Evolutionary conservation across 2,888 invertebrate species (phyloP), one percentile per base, ranked within the genome.

Genomic region (Carterocephalus palaemon): DNA sequence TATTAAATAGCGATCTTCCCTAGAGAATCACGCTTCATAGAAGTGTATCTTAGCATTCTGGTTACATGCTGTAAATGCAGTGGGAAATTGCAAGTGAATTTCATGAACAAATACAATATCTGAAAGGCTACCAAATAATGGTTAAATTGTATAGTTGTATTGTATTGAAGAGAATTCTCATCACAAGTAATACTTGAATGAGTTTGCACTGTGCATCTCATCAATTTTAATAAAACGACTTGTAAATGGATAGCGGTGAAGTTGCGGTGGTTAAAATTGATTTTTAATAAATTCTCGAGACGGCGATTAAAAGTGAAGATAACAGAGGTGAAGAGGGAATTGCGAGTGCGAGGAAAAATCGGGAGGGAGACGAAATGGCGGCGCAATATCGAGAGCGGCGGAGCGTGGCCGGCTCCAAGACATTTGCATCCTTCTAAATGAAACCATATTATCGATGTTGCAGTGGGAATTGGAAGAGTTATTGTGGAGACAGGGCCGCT

Each of bases 301-400:
- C 64, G 64, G 56, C 74, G 71, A 79, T 81, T 78, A 77, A 79
- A 77, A 76, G 64, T 62, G 61, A 63, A 78, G 72, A 76, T 76
- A 72, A 68, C 64, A 54, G 62, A 69, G 65, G 66, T 67, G 71
- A 67, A 59, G 63, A 65, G 58, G 61, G 58, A 57, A 48, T 46
- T 48, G 46, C 39, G 43, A 46, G 49, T 32, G 54, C 52, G 47
- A 52, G 49, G 51, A 43, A 48, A 40, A 47, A 37, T 38, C 24
- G 47, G 28, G 45, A 43, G 38, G 50, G 46, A 53, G 55, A 54
- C 56, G 60, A 60, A 57, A 55, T 57, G 60, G 57, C 63, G 62
- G 60, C 64, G 70, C 70, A 79, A 81, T 81, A 83, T 80, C 67
- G 73, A 57, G 64, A 69, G 67, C 73, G 67, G 57, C 59, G 69